Conservation (phyloP, 2,797 vertebrate species). For the Loris lydekkerianus region DNA sequence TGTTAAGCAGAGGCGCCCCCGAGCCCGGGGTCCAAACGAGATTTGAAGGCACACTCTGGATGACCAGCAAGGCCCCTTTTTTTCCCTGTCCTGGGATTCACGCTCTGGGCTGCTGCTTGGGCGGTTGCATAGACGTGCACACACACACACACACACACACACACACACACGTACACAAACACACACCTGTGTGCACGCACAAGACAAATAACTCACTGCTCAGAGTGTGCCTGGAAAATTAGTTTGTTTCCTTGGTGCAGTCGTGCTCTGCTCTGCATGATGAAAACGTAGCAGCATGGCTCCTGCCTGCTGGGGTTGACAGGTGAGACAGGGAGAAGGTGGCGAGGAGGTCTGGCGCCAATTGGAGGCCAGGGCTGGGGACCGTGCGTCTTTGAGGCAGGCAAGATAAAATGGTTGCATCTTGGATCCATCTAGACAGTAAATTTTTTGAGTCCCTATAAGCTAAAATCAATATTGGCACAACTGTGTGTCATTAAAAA, state of each 20-base stretch:
- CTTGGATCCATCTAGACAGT: slow-evolving; percentile 89
- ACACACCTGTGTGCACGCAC: background rate
- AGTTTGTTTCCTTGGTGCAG: slow-evolving; percentile 75
- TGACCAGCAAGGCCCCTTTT: background rate
- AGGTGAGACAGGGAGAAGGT: background rate
- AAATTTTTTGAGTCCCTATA: slow-evolving; percentile 91
- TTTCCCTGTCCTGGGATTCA: background rate
- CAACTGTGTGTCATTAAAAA: slow-evolving; percentile 91
- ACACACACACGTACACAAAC: accelerated
- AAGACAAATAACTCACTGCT: background rate
- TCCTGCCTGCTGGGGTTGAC: background rate
- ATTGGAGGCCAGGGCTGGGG: accelerated
- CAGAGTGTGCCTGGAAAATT: slow-evolving; percentile 60
- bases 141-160: background rate
- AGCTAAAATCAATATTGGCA: slow-evolving; percentile 93
- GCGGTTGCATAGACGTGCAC: background rate
- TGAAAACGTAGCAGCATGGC: background rate
- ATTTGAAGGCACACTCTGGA: background rate
- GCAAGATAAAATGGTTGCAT: slow-evolving; percentile 81
- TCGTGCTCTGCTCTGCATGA: slow-evolving; percentile 69
- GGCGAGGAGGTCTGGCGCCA: accelerated
- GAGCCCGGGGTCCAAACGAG: background rate
- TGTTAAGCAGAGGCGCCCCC: background rate
- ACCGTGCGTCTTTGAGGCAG: slow-evolving; percentile 70
- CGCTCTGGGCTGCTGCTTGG: background rate